Percentiles rank a stretch among this genome's conserved stretches.
Conservation (phyloP, 2,113 vertebrate species). For the Scytalopus superciliaris region DNA sequence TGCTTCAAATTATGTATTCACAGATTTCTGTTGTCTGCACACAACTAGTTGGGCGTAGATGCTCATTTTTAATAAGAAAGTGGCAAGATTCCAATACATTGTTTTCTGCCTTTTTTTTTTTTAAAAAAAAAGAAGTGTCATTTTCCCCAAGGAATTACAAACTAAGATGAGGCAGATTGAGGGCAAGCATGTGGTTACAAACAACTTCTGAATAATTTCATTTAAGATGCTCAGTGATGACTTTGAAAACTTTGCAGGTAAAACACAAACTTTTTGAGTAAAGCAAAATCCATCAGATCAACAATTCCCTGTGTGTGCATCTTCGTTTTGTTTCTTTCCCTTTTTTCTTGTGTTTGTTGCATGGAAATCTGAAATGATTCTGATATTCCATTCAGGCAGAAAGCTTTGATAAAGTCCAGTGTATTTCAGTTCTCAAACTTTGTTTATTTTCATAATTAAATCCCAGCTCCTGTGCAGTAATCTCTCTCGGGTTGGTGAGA, state of each 20-base stretch:
- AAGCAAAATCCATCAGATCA: neutral
- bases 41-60: neutral
- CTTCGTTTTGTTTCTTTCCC: neutral
- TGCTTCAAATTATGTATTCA: neutral
- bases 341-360: neutral
- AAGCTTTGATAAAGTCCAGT: neutral
- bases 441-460: neutral
- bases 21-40: neutral
- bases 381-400: neutral
- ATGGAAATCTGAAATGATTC: neutral
- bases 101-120: neutral
- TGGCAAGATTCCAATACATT: slow-evolving; percentile 28
- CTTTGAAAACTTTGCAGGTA: slow-evolving; percentile 56
- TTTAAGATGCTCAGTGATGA: slow-evolving; percentile 17
- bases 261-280: slow-evolving; percentile 7
- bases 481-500: neutral
- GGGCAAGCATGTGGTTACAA: slow-evolving; percentile 17
- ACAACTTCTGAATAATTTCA: slow-evolving; percentile 40
- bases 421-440: neutral
- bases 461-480: neutral
- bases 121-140: neutral
- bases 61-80: slow-evolving; percentile 43
- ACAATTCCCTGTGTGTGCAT: neutral
- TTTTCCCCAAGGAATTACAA: slow-evolving; percentile 29
- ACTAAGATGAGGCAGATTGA: slow-evolving; percentile 32